Percentiles rank a stretch among this genome's conserved stretches.
phyloP scores from a whole-genome alignment of 2,113 vertebrate species.

The Datnioides undecimradiatus region DNA sequence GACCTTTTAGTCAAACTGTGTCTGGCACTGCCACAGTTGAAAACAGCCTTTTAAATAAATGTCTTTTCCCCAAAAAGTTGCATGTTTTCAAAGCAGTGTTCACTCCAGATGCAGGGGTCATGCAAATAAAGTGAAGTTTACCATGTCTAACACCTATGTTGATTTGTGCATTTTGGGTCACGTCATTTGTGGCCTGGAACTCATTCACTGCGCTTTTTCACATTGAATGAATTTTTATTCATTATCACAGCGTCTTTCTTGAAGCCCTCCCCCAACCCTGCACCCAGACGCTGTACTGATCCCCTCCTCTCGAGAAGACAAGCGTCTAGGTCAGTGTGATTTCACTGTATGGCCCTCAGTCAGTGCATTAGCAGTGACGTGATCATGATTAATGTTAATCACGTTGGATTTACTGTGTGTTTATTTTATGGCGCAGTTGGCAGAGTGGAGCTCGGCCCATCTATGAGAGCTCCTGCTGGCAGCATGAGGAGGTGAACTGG shows the following conservation, averaged over 20 bases:
- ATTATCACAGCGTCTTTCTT: conserved; percentile 25
- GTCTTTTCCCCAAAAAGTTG: conserved; percentile 68
- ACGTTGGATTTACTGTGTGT: conserved; percentile 80
- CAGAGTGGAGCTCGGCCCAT: conserved; percentile 54
- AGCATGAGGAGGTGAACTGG: conserved; percentile 47
- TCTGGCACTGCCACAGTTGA: conserved; percentile 80
- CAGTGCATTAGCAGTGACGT: conserved; percentile 75
- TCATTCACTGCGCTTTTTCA: conserved; percentile 4
- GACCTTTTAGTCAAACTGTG: conserved; percentile 79
- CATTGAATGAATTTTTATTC: conserved; percentile 33
- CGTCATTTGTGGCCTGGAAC: conserved; percentile 8
- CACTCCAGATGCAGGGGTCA: conserved; percentile 55
- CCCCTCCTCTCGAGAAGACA: conserved; percentile 38
- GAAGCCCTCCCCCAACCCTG: conserved; percentile 16
- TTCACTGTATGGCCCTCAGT: conserved; percentile 66
- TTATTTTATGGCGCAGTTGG: conserved; percentile 81
- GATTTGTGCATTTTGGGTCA: conserved; percentile 43
- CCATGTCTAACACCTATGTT: conserved; percentile 55
- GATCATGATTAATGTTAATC: conserved; percentile 82
- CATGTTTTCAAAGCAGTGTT: conserved; percentile 63
- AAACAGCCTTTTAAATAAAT: conserved; percentile 73
- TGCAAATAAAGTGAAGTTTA: conserved; percentile 64
- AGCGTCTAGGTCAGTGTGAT: conserved; percentile 53
- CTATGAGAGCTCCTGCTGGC: conserved; percentile 69
- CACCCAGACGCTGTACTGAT: neutral